phyloP scores from a whole-genome alignment of 2,797 vertebrate genomes.

The Tadarida brasiliensis region DNA sequence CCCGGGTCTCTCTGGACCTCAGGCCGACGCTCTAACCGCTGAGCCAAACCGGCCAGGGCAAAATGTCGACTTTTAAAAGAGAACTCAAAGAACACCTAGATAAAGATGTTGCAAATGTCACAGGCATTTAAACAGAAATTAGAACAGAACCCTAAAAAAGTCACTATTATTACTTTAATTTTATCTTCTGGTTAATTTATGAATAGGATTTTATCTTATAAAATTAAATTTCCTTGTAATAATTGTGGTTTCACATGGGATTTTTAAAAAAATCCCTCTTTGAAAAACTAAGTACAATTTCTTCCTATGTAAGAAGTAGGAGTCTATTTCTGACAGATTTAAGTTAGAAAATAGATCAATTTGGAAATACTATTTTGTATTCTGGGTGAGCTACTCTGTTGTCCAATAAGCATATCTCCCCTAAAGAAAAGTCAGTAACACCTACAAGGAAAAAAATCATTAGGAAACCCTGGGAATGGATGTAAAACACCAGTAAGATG shows the following conservation, averaged over 20 bases:
- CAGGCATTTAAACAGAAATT: neutral
- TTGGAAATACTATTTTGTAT: constrained; percentile 27
- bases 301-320: neutral
- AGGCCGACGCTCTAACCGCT: too few relatives aligned
- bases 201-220: constrained; percentile 3
- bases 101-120: neutral
- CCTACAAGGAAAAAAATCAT: neutral
- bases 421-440: neutral
- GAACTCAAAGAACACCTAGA: neutral
- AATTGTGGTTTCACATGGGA: neutral
- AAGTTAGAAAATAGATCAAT: neutral
- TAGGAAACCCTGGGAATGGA: neutral
- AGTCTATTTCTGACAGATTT: constrained; percentile 7
- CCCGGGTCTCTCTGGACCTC: too few relatives aligned
- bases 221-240: neutral
- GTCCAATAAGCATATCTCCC: neutral
- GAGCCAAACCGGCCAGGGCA: too few relatives aligned
- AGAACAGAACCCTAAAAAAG: neutral
- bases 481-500: neutral
- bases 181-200: constrained; percentile 5
- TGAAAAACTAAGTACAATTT: neutral
- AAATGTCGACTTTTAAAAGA: neutral
- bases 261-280: neutral
- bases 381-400: constrained; percentile 38
- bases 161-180: neutral